A percentile compares a stretch with the other conserved stretches of the same genome.
phyloP scores from a whole-genome alignment of 2,888 invertebrate genomes.

The Nemotelus nigrinus region DNA sequence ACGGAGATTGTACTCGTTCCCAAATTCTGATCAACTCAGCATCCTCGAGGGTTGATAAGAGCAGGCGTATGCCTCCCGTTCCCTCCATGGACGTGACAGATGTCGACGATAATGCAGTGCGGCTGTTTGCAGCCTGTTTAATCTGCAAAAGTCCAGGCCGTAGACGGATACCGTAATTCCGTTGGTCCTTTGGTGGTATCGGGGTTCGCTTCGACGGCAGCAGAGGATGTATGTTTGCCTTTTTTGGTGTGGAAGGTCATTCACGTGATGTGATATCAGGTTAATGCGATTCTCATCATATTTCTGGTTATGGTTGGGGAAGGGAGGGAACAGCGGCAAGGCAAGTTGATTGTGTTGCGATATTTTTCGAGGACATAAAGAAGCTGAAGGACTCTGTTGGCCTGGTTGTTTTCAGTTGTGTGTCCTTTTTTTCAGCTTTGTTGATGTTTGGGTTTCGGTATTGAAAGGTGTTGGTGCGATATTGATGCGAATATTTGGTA shows the following conservation, averaged over 20 bases:
- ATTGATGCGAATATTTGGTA: too few relatives aligned
- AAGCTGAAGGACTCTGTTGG: neutral
- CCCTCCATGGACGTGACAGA: constrained; percentile 44
- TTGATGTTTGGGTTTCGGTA: too few relatives aligned
- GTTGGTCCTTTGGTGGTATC: too few relatives aligned
- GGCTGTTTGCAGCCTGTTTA: neutral
- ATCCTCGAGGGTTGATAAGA: too few relatives aligned
- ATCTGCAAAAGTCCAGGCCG: neutral
- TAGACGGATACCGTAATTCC: neutral
- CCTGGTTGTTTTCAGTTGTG: neutral
- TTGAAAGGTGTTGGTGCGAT: too few relatives aligned
- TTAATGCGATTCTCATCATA: constrained; percentile 26
- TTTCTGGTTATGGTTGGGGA: neutral
- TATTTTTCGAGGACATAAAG: constrained; percentile 13
- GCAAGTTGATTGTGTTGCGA: constrained; percentile 13
- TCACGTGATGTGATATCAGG: constrained; percentile 38
- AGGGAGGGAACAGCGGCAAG: neutral
- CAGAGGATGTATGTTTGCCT: constrained; percentile 35
- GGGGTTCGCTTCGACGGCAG: neutral
- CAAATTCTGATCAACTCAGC: too few relatives aligned
- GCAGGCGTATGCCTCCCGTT: neutral
- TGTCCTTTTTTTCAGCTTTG: too few relatives aligned
- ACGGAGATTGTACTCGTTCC: too few relatives aligned
- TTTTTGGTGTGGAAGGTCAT: constrained; percentile 50
- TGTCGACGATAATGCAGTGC: constrained; percentile 46